Base-by-base conservation (phyloP, 2,797 vertebrate species). In the Aratinga solstitialis region DNA sequence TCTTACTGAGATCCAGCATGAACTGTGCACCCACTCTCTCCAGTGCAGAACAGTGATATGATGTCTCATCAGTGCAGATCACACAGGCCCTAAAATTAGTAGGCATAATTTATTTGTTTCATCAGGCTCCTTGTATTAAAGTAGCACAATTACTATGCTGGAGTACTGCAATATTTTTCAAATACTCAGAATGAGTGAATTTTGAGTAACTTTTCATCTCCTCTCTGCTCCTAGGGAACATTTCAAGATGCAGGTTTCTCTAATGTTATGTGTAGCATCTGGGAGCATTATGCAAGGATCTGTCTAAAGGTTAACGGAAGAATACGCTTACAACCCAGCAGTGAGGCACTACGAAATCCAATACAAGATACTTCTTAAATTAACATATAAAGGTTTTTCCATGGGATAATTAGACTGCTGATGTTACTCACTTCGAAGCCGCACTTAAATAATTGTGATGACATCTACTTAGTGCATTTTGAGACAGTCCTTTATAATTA, bases 401-500 rank as follows among this genome's bases (percentile, higher is more conserved):
- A 27, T 73, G 74, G 69, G 59, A 72, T 91, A 91, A 95, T 93
- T 94, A 94, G 47, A 40, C 66, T 94, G 73, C 50, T 95, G 45
- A 85, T 88, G 89, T 85, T 96, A 86, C 51, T 94, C 38, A 73
- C 62, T 95, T 94, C 4, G 0, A 94, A 95, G 71, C 51, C 50
- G 90, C 80, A 91, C 90, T 96, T 95, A 91, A 93, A 81, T 91
- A 95, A 94, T 88, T 90, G 95, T 84, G 83, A 86, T 96, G 95
- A 95, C 93, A 90, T 91, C 90, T 88, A 26, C 85, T 93, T 94
- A 96, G 90, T 95, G 85, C 94, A 93, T 94, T 93, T 93, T 88
- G 85, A 95, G 83, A 90, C 73, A 73, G 77, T 91, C 24, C 42
- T 95, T 96, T 91, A 96, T 96, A 96, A 96, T 95, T 93, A 93